phyloP scores from a whole-genome alignment of 2,888 invertebrate genomes.

The Siphlonurus alternatus region DNA sequence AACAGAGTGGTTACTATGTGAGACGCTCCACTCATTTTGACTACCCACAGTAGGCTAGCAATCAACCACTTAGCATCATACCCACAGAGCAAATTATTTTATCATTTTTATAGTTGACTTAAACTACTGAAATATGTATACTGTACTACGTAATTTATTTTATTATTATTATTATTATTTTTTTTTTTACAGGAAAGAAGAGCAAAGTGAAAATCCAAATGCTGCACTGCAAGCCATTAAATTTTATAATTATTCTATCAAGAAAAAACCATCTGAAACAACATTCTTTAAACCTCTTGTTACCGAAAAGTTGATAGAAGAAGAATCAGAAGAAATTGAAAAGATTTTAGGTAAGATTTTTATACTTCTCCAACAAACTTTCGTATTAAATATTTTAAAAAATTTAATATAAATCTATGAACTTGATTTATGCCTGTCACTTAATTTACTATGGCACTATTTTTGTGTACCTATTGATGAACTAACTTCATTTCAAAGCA shows the following conservation, averaged over 20 bases:
- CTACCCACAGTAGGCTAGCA: no score
- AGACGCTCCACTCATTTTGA: no score
- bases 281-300: slow-evolving; percentile 57
- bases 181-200: slow-evolving; percentile 41
- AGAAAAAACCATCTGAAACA: slow-evolving; percentile 50
- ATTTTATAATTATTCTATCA: slow-evolving; percentile 75
- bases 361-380: background rate
- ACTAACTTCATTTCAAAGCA: no score
- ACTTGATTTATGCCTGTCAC: background rate
- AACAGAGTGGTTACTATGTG: no score
- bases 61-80: no score
- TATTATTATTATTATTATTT: slow-evolving; percentile 2
- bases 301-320: slow-evolving; percentile 63
- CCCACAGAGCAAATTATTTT: no score
- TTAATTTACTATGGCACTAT: background rate
- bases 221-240: slow-evolving; percentile 83
- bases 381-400: background rate
- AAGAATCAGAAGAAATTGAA: slow-evolving; percentile 69
- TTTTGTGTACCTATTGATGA: slow-evolving; percentile 16
- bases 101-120: no score
- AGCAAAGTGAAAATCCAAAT: slow-evolving; percentile 76
- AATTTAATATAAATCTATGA: background rate
- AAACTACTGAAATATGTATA: no score
- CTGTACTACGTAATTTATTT: background rate
- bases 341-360: slow-evolving; percentile 46